Conservation (phyloP, 2,888 invertebrate species). For the Apoderus coryli region DNA sequence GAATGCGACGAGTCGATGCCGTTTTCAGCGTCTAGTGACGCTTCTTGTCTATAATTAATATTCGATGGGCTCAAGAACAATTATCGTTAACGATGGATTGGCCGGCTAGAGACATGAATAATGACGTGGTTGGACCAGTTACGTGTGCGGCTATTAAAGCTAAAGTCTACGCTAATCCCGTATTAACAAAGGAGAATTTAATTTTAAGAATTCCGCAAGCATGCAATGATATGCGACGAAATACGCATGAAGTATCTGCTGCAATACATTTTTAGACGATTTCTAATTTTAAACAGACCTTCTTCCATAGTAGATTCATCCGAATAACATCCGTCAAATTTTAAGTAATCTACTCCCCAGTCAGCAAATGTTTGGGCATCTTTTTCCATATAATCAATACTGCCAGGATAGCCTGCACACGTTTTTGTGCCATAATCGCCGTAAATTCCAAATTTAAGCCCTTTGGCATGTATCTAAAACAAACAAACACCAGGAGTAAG, state of each 20-base stretch:
- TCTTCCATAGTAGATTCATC: conserved; percentile 40
- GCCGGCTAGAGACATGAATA: too few species aligned
- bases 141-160: conserved; percentile 4
- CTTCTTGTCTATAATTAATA: too few species aligned
- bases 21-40: too few species aligned
- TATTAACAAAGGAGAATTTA: not conserved
- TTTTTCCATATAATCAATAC: conserved; percentile 43
- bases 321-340: conserved; percentile 68
- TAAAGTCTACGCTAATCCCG: conserved; percentile 4
- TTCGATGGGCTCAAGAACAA: too few species aligned
- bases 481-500: too few species aligned
- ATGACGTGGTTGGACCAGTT: not conserved
- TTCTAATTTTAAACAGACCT: conserved; percentile 15
- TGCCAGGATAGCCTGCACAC: conserved; percentile 68
- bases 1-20: too few species aligned
- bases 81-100: too few species aligned
- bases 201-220: not conserved
- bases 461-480: conserved; percentile 50
- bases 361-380: conserved; percentile 64
- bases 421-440: conserved; percentile 66
- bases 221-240: conserved; percentile 4
- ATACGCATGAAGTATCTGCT: conserved; percentile 2
- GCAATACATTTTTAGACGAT: too few species aligned
- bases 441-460: conserved; percentile 69
- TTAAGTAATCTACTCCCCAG: conserved; percentile 71